Evolutionary conservation across 1,140 invertebrate genomes (phyloP), one percentile per base, ranked within the genome.

Genomic region (Ruditapes philippinarum): DNA sequence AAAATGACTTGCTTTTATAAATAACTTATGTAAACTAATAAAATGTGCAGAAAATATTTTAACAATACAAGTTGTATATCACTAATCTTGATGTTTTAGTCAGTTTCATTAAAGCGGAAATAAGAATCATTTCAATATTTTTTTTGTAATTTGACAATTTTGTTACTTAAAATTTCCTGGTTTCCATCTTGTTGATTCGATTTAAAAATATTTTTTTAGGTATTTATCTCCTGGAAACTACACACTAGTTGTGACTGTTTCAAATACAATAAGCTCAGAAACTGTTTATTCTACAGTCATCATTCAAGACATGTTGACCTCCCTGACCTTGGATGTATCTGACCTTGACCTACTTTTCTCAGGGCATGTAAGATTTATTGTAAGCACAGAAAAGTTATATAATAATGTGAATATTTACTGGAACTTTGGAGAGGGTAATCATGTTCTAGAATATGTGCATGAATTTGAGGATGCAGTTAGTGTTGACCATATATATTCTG

Each of bases 351-450:
- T 28, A 62, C 28, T 51, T 25, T 70, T 60, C n/a, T 28, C n/a
- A 0, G 88, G 80, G 17, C 22, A 73, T 31, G 22, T 78, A 4
- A 33, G 0, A 14, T 54, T 84, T 33, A 54, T 0, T 14, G 45
- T 68, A 19, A 70, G 31, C 22, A 73, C 82, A 0, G 28, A 57
- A 19, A 22, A 40, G 3, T 28, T 19, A 22, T 84, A 51, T 31
- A 54, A 49, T n/a, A 73, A 74, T 49, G 31, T 84, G 5, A 19
- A 28, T 22, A 42, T 84, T 17, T 25, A 36, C 2, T 84, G 82
- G 82, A 49, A 12, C 17, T 90, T 90, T 82, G 91, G 89, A 19
- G 91, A 91, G 82, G 81, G 76, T 14, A 40, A 9, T 33, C n/a
- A 40, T 42, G 19, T 57, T 22, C 57, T 40, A 17, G 17, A 49